Conservation (phyloP, 2,113 vertebrate species). For the Oceanodroma tethys region DNA sequence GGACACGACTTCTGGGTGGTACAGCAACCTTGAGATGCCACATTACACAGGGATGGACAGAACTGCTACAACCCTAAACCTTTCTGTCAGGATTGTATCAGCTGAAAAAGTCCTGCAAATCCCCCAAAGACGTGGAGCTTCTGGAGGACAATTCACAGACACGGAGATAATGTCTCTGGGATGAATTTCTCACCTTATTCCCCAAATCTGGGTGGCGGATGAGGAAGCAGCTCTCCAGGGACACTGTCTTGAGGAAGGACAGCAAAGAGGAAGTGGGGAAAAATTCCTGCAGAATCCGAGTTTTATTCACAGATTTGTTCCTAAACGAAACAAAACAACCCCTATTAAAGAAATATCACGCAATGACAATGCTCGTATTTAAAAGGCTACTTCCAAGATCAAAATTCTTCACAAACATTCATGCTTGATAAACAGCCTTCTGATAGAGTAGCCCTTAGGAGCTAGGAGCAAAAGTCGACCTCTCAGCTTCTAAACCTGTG, state of each 20-base stretch:
- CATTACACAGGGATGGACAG: not conserved
- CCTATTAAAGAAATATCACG: not conserved
- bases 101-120: not conserved
- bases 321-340: constrained; percentile 33
- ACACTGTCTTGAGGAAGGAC: constrained; percentile 66
- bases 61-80: not conserved
- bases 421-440: not conserved
- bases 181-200: constrained; percentile 68
- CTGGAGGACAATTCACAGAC: not conserved
- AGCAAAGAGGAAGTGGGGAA: constrained; percentile 66
- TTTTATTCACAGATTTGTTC: constrained; percentile 73
- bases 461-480: not conserved
- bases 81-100: not conserved
- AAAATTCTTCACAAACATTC: not conserved
- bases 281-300: constrained; percentile 67
- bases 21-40: not conserved
- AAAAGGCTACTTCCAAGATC: not conserved
- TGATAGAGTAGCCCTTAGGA: not conserved
- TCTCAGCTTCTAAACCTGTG: not conserved
- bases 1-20: not conserved
- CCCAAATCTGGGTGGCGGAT: constrained; percentile 60
- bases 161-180: not conserved
- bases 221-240: constrained; percentile 74
- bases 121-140: not conserved
- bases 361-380: not conserved